These are phyloP conservation scores for Metallyticus violacea DNA, from an alignment of 2,888 invertebrate genomes.

Conservation along the genomic window DNA sequence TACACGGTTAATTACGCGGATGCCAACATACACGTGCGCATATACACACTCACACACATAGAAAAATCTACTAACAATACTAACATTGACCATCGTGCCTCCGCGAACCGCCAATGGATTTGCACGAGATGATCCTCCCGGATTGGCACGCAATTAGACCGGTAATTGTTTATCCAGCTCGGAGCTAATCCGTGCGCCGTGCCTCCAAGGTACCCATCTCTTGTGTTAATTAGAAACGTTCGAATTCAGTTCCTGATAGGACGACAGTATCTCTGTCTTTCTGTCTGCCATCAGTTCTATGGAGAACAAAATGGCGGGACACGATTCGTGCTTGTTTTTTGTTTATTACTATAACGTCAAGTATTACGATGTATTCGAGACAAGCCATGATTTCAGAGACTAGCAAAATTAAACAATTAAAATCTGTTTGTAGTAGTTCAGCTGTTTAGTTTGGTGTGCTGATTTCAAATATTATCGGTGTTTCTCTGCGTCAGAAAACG, in stretches of 20 bases:
- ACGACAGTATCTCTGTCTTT: not conserved
- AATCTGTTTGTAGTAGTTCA: no score
- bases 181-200: not conserved
- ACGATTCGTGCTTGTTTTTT: no score
- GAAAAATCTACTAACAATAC: not conserved
- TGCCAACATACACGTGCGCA: not conserved
- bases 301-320: no score
- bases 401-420: no score
- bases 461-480: no score
- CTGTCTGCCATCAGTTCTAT: not conserved
- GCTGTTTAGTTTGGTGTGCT: no score
- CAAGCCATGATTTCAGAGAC: no score
- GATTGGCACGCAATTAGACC: constrained; percentile 27
- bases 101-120: constrained; percentile 15
- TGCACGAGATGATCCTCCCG: constrained; percentile 17
- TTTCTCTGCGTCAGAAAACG: no score
- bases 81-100: not conserved
- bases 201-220: not conserved
- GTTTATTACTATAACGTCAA: no score
- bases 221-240: not conserved
- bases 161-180: constrained; percentile 26
- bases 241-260: not conserved
- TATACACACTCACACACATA: not conserved
- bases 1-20: not conserved
- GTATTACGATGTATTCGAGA: no score